These are phyloP conservation scores for Cecropterus lyciades DNA, from an alignment of 1,140 invertebrate genomes.

Conservation along the genomic window DNA sequence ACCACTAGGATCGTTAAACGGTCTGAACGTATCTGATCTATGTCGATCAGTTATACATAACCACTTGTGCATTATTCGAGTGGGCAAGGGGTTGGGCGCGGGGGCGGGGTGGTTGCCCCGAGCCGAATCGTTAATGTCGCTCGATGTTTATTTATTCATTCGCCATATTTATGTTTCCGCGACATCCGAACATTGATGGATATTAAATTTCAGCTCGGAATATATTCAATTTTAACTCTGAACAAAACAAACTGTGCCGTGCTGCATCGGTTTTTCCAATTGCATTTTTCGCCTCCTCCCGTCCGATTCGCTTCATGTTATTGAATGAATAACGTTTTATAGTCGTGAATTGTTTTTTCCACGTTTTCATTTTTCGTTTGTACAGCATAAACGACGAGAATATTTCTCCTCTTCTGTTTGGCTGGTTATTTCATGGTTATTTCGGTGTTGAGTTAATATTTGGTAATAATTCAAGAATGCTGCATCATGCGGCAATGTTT, in stretches of 20 bases:
- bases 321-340: constrained; percentile 33
- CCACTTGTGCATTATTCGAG: constrained; percentile 25
- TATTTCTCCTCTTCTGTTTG: neutral
- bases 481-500: neutral
- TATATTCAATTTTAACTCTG: constrained; percentile 33
- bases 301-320: constrained; percentile 17
- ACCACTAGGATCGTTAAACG: neutral
- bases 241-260: constrained; percentile 9
- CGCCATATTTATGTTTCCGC: constrained; percentile 42
- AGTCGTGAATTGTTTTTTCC: constrained; percentile 13
- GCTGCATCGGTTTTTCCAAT: constrained; percentile 18
- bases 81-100: neutral
- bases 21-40: constrained; percentile 11
- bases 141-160: constrained; percentile 38
- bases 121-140: constrained; percentile 32
- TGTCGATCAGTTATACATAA: constrained; percentile 24
- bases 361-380: constrained; percentile 6
- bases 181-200: constrained; percentile 45
- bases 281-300: constrained; percentile 1
- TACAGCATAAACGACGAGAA: constrained; percentile 1
- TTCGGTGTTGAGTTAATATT: neutral
- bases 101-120: neutral
- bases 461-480: neutral
- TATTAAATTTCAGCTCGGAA: constrained; percentile 40
- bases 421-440: constrained; percentile 6